Percentiles rank a stretch among this genome's conserved stretches.
These are phyloP conservation scores for Delia radicum DNA, from an alignment of 1,140 invertebrate genomes.

Conservation along the genomic window DNA sequence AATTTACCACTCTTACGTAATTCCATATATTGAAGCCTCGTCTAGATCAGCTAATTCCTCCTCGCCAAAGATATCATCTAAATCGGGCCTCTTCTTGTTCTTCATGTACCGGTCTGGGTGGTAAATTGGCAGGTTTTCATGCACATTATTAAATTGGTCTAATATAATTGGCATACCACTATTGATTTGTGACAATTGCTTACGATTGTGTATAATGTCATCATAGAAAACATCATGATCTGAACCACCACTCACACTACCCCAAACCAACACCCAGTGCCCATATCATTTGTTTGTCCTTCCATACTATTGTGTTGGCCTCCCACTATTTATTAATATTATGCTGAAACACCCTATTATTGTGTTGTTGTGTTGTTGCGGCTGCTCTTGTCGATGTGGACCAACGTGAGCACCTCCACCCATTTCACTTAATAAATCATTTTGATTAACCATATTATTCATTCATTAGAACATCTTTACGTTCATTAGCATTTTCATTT, in stretches of 20 bases:
- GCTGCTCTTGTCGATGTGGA: too few relatives aligned
- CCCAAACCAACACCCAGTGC: too few relatives aligned
- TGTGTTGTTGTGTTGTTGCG: too few relatives aligned
- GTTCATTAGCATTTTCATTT: conserved; percentile 58
- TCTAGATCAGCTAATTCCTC: conserved; percentile 47
- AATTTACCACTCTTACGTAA: conserved; percentile 67
- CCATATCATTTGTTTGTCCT: conserved; percentile 32
- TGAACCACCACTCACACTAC: conserved; percentile 10
- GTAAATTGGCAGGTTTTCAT: conserved; percentile 47
- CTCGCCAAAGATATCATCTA: conserved; percentile 48
- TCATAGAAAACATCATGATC: conserved; percentile 63
- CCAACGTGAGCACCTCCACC: conserved; percentile 25
- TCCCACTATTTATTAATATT: too few relatives aligned
- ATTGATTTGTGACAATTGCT: conserved; percentile 38
- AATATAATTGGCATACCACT: conserved; percentile 35
- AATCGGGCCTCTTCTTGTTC: conserved; percentile 47
- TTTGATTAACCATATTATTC: conserved; percentile 35
- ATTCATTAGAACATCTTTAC: conserved; percentile 45
- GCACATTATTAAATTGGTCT: conserved; percentile 35
- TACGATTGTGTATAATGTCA: conserved; percentile 62
- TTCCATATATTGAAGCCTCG: conserved; percentile 48
- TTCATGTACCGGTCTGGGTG: conserved; percentile 50
- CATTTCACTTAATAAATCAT: conserved; percentile 42
- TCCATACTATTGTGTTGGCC: conserved; percentile 6
- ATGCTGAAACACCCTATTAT: too few relatives aligned